Evolutionary conservation across 2,113 vertebrate species (phyloP), one percentile per base, ranked within the genome.

Genomic region (Onychostoma macrolepis): DNA sequence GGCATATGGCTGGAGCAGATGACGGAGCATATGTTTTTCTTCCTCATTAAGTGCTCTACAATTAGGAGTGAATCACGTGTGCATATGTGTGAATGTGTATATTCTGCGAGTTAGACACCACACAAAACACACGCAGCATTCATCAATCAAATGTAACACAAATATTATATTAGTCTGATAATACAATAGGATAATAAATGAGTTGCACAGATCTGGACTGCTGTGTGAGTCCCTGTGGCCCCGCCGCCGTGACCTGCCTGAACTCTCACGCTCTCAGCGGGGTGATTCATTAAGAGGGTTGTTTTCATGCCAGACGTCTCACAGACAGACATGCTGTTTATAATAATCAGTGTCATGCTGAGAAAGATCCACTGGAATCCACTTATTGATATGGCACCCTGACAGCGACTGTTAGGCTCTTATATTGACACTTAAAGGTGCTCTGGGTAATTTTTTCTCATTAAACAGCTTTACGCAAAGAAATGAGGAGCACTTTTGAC

Each of bases 1-100:
- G 89, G 85, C 90, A 88, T 90, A 90, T 92, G 90, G 90, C 1
- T 86, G n/a, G 72, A 90, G 85, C 93, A 93, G 93, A 92, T 90
- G 92, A 93, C 58, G 5, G 83, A 87, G 86, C 92, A 91, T 91
- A 93, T 91, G 93, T 75, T 88, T 74, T 38, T 77, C 56, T 76
- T 56, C 85, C 71, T 84, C 63, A 4, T 84, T 88, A 87, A 75
- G 90, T 86, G 13, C 61, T 76, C 89, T 74, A 87, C 80, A 88
- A 84, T 84, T 90, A 90, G 81, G 83, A 90, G 85, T 81, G 90
- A 91, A 89, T 84, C n/a, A 43, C 33, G n/a, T 84, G 81, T 58
- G 56, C 28, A 17, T 61, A 43, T 76, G 71, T 77, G 74, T 63
- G 63, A 58, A n/a, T 65, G 82, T 48, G 61, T 81, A 41, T 69